Conservation (phyloP, 2,797 vertebrate genomes). For the Apogon hyalosoma region DNA sequence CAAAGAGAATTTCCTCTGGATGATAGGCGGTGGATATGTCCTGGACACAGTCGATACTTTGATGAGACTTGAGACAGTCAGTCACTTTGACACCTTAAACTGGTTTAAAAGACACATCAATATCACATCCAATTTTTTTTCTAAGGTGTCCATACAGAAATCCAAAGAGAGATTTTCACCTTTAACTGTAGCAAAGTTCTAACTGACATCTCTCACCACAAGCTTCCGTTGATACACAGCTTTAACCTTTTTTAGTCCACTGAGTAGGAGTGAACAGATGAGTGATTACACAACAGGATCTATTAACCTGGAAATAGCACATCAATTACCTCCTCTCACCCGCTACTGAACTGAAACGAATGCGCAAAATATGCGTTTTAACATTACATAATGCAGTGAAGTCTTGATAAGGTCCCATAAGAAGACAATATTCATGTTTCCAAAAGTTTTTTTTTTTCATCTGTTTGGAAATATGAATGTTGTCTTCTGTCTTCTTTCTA, state of each 20-base stretch:
- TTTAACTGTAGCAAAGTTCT: constrained; percentile 1
- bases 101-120: constrained; percentile 22
- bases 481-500: no score
- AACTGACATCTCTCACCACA: constrained; percentile 13
- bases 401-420: no score
- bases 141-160: neutral
- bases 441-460: no score
- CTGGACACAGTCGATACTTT: constrained; percentile 3
- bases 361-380: constrained; percentile 5
- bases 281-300: constrained; percentile 26
- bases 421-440: no score
- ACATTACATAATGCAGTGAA: neutral
- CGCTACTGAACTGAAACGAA: neutral
- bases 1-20: constrained; percentile 6
- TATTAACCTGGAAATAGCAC: constrained; percentile 11
- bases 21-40: neutral
- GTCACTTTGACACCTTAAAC: constrained; percentile 32
- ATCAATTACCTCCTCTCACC: neutral
- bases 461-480: no score
- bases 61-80: constrained; percentile 5
- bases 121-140: constrained; percentile 24
- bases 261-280: constrained; percentile 36
- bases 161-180: constrained; percentile 26
- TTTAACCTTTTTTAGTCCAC: constrained; percentile 36
- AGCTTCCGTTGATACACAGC: constrained; percentile 20